A percentile compares a stretch with the other conserved stretches of the same genome.
Evolutionary conservation across 1,140 invertebrate genomes (phyloP).

Genomic region (Gerris buenoi): DNA sequence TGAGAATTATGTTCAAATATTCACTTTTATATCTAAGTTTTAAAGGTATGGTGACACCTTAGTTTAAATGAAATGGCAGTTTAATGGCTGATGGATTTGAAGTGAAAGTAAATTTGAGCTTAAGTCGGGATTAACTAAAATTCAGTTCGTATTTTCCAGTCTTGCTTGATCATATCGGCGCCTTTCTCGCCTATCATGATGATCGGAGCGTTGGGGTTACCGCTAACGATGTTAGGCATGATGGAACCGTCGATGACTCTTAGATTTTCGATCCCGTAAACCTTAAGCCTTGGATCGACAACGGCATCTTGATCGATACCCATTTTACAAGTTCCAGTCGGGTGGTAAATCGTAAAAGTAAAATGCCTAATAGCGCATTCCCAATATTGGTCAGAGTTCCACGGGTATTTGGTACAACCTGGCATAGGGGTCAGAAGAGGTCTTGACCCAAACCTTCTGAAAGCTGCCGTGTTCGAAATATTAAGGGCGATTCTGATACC

Average conservation of each 20-base stretch:
- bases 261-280: constrained; percentile 53
- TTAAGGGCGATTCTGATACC: constrained; percentile 68
- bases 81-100: too few relatives aligned
- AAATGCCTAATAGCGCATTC: constrained; percentile 65
- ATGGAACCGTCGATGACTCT: constrained; percentile 62
- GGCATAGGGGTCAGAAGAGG: constrained; percentile 64
- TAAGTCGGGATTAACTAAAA: background rate
- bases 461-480: constrained; percentile 59
- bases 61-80: too few relatives aligned
- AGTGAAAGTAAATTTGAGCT: too few relatives aligned
- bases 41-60: too few relatives aligned
- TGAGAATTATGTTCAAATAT: too few relatives aligned
- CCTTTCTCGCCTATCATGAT: constrained; percentile 70
- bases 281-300: constrained; percentile 58
- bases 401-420: constrained; percentile 46
- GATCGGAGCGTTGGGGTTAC: constrained; percentile 60
- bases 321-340: constrained; percentile 73
- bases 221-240: constrained; percentile 65
- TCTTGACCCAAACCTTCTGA: constrained; percentile 61
- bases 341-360: constrained; percentile 75
- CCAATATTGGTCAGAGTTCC: constrained; percentile 68
- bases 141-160: constrained; percentile 22
- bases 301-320: constrained; percentile 59
- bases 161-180: constrained; percentile 63
- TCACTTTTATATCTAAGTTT: too few relatives aligned